Base-by-base conservation (phyloP, 2,888 invertebrate genomes). In the Mesorhabditis spiculigera region DNA sequence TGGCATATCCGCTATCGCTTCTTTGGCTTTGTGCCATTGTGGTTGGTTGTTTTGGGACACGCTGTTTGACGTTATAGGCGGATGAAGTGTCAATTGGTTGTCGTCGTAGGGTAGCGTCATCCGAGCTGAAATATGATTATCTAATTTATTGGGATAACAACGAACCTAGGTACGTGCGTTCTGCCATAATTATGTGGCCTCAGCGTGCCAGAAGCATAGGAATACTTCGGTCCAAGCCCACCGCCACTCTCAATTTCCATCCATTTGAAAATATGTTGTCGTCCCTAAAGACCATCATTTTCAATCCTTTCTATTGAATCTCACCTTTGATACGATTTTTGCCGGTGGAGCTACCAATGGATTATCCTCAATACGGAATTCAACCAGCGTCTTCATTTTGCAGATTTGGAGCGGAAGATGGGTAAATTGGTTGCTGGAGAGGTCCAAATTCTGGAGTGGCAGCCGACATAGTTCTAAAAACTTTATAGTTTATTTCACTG, bases 371-470 rank as follows among this genome's bases (percentile, higher is more conserved):
- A 75, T 44, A 42, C 68, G 63, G 43, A 75, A 50, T 13, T 70
- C 62, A 43, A 68, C 67, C 45, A 75, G 67, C 61, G 71, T 69
- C 5, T 63, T 76, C 76, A 76, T 75, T 71, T 75, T 76, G 13
- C 71, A 64, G 65, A 78, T 71, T 62, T 78, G 75, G 4, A 69
- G 68, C 10, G 78, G 76, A 65, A 78, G 70, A 63, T 69, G 72
- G 5, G 74, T 70, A 65, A 78, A 44, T n/a, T 73, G 72, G 67
- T 78, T 78, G 10, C 72, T 70, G 8, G 76, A 69, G 41, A 78
- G 70, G 68, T 78, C 76, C 70, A 78, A 63, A 5, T 73, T 75
- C 10, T 75, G 72, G 58, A 78, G 64, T 13, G 75, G 67, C 45
- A 78, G 50, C 4, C 74, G 67, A 50, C 76, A 77, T 13, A 77